Conservation (phyloP, 2,113 vertebrate species). For the Trichomycterus rosablanca region DNA sequence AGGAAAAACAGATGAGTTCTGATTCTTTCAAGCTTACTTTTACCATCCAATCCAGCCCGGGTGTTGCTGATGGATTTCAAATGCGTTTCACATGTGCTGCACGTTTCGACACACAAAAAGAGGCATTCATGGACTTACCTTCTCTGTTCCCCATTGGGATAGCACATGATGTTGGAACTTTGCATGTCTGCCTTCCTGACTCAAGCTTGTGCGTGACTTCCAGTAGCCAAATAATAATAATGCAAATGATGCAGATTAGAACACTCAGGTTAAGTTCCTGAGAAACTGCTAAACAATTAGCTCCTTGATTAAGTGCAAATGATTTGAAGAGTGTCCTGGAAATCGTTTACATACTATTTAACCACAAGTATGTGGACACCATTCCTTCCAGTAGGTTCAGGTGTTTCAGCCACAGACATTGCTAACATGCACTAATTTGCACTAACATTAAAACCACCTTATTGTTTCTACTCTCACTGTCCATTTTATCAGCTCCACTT, state of each 20-base stretch:
- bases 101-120: conserved; percentile 32
- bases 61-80: conserved; percentile 57
- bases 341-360: not conserved
- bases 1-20: conserved; percentile 59
- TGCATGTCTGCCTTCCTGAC: conserved; percentile 33
- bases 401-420: too few relatives aligned
- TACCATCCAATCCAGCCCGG: conserved; percentile 38
- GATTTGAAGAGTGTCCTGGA: conserved; percentile 1
- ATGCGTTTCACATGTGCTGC: conserved; percentile 56
- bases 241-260: conserved; percentile 21
- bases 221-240: not conserved
- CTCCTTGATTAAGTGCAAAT: not conserved
- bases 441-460: too few relatives aligned
- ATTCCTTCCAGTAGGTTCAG: too few relatives aligned
- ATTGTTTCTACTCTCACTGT: too few relatives aligned
- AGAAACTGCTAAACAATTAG: not conserved
- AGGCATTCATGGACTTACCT: conserved; percentile 43
- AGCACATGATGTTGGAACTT: conserved; percentile 47
- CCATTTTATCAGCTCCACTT: too few relatives aligned
- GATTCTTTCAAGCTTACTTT: conserved; percentile 49
- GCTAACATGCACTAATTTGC: too few relatives aligned
- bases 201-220: not conserved
- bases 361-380: too few relatives aligned
- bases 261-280: not conserved
- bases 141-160: conserved; percentile 33